Evolutionary conservation across 1,140 invertebrate species (phyloP).

Genomic region (Asobara japonica): DNA sequence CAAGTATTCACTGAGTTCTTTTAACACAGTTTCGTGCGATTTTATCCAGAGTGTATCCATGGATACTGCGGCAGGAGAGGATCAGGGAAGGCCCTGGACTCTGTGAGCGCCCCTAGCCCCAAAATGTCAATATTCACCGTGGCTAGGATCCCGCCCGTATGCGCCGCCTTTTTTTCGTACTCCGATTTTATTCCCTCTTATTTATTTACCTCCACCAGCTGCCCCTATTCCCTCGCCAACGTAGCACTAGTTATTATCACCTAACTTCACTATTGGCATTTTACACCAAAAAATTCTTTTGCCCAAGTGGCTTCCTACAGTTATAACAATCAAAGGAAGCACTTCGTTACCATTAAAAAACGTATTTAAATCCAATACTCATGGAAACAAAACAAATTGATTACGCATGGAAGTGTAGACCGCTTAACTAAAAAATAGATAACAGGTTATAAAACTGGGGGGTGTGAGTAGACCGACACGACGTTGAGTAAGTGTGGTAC

Average conservation of each 20-base stretch:
- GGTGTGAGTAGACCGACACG: not conserved
- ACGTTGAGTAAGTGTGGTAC: conserved; percentile 12
- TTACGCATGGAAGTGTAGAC: not conserved
- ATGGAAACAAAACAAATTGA: not conserved
- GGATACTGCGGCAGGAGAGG: conserved; percentile 48
- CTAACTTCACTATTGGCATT: not conserved
- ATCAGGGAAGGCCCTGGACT: conserved; percentile 39
- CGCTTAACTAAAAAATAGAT: not conserved
- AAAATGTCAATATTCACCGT: conserved; percentile 64
- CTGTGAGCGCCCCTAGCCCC: conserved; percentile 53
- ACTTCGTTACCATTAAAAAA: not conserved
- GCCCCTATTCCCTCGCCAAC: not conserved
- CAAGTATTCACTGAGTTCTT: conserved; percentile 2
- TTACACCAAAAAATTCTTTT: not conserved
- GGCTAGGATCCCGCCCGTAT: conserved; percentile 47
- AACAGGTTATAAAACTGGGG: conserved; percentile 8
- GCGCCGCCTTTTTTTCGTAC: conserved; percentile 32
- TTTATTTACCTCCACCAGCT: not conserved
- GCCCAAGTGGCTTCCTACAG: not conserved
- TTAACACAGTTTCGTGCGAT: conserved; percentile 27
- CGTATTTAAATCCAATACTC: not conserved
- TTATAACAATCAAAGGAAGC: not conserved
- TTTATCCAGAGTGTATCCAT: conserved; percentile 45
- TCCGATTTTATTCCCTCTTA: conserved; percentile 4
- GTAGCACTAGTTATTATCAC: not conserved